Evolutionary conservation across 2,888 invertebrate species (phyloP), one percentile per base, ranked within the genome.

Genomic region (Escarpia spicata): DNA sequence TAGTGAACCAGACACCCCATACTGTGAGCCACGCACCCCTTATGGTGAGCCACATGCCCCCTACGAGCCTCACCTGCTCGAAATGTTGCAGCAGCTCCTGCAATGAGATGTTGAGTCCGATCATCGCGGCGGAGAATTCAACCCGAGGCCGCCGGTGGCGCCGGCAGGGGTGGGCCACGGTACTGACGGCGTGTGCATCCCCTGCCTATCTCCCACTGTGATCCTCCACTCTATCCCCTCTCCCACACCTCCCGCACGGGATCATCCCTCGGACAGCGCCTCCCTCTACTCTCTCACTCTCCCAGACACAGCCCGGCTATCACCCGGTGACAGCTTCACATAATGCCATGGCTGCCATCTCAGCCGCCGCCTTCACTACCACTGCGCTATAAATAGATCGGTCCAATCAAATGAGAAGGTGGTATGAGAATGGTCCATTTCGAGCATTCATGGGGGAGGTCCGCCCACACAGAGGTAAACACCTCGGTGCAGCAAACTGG

Each of bases 41-140:
- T 37, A 52, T 52, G 52, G 9, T 52, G 52, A 52, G 52, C 52
- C 52, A 52, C 12, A 52, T 3, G 3, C n/a, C 75, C 75, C 75
- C 3, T 3, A 26, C 3, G 19, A 12, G 12, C 75, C 94, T 94
- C 94, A 98, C 98, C 97, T 97, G 97, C 96, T 98, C 98, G 96
- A 98, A 98, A 95, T 97, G 97, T 93, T 96, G 97, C 94, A 98
- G 97, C 95, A 97, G 97, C 15, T 97, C 97, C 95, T 97, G 96
- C 94, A 98, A 97, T 93, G 97, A 96, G 95, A 97, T 97, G 96
- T 97, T 97, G 95, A 98, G 97, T 95, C 97, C 97, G 95, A 98
- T 97, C 96, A 97, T 98, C 94, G 93, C 93, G 90, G 95, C 95
- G 89, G 95, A 95, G 93, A 93, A 94, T 92, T 94, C 93, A 45